phyloP scores from a whole-genome alignment of 1,140 invertebrate species.

The Battus philenor region DNA sequence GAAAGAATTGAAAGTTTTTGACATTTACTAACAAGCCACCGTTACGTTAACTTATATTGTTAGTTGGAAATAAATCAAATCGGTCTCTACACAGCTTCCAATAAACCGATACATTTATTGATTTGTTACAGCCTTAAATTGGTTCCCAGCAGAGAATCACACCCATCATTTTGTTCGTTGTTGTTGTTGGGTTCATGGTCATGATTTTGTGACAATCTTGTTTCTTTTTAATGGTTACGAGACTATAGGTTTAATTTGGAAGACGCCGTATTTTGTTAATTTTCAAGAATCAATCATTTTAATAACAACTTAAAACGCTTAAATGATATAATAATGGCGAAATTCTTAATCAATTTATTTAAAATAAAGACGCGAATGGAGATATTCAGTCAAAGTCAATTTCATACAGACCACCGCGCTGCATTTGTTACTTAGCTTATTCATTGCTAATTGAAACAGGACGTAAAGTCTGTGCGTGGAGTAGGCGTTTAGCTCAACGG shows the following conservation, averaged over 20 bases:
- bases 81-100: conserved; percentile 67
- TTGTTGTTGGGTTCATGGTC: conserved; percentile 29
- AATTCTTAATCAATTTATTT: too few species aligned
- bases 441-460: conserved; percentile 70
- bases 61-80: conserved; percentile 67
- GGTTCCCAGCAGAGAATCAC: conserved; percentile 65
- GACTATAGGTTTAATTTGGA: conserved; percentile 10
- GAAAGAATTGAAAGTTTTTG: conserved; percentile 39
- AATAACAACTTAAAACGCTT: too few species aligned
- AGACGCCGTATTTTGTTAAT: too few species aligned
- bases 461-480: conserved; percentile 47
- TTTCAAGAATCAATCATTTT: too few species aligned
- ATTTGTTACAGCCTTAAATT: conserved; percentile 74
- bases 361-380: too few species aligned
- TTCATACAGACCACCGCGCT: conserved; percentile 18
- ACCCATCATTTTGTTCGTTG: conserved; percentile 39
- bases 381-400: too few species aligned
- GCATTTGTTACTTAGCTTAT: conserved; percentile 52
- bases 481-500: conserved; percentile 59
- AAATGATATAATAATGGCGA: too few species aligned
- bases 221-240: conserved; percentile 18
- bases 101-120: conserved; percentile 74
- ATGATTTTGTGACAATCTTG: conserved; percentile 29
- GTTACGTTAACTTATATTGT: conserved; percentile 48
- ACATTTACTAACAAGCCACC: conserved; percentile 72